Evolutionary conservation across 1,140 invertebrate genomes (phyloP).

Genomic region (Drosophila pachea): DNA sequence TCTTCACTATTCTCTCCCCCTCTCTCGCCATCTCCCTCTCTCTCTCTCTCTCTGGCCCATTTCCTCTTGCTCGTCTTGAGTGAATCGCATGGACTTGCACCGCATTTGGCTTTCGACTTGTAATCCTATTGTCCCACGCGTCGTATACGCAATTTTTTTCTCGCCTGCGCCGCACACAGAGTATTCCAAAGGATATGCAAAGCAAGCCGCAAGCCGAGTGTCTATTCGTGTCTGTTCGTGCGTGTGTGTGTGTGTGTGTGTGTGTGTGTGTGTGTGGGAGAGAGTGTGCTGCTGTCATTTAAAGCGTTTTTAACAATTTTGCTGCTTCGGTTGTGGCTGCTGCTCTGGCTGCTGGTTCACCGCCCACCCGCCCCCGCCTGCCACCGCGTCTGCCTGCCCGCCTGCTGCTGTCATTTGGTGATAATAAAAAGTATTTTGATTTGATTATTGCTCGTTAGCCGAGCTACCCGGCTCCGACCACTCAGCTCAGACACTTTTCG

Average conservation of each 20-base stretch:
- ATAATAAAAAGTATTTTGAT: conserved; percentile 75
- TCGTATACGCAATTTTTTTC: no score
- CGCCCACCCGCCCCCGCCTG: no score
- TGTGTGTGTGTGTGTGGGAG: background rate
- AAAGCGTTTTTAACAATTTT: conserved; percentile 33
- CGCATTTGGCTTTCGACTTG: no score
- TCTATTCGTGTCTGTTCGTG: background rate
- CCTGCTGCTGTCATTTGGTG: conserved; percentile 45
- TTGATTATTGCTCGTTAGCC: conserved; percentile 77
- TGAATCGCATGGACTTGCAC: no score
- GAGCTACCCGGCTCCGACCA: conserved; percentile 4
- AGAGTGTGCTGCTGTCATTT: conserved; percentile 19
- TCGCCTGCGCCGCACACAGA: background rate
- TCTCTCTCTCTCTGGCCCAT: no score
- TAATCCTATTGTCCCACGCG: no score
- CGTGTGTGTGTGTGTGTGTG: background rate
- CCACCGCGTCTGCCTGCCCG: no score
- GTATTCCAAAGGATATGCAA: conserved; percentile 4
- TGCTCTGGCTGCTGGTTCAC: background rate
- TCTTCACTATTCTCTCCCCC: no score
- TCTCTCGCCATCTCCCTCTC: no score
- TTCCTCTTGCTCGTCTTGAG: no score
- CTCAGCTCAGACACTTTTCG: conserved; percentile 21
- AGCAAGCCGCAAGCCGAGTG: background rate
- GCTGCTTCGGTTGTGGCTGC: conserved; percentile 1